phyloP scores from a whole-genome alignment of 2,113 vertebrate genomes.

The Onychorhynchus coronatus region DNA sequence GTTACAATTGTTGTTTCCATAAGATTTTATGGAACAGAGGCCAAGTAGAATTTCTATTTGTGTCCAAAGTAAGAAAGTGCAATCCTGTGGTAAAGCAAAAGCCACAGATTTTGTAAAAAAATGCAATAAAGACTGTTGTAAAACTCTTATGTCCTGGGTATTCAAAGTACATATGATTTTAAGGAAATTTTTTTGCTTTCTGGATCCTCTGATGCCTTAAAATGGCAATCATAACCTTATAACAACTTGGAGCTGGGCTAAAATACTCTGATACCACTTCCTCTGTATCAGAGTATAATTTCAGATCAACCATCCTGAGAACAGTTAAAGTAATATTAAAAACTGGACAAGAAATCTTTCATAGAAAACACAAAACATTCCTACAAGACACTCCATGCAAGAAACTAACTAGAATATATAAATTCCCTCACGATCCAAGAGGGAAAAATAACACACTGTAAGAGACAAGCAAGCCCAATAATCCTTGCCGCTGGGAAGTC shows the following conservation, averaged over 20 bases:
- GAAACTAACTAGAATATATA: neutral
- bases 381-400: neutral
- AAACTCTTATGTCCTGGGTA: neutral
- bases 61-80: neutral
- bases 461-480: neutral
- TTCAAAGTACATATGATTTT: neutral
- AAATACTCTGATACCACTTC: neutral
- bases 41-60: neutral
- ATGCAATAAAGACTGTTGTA: neutral
- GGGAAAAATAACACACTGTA: rapidly evolving
- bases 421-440: neutral
- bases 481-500: neutral
- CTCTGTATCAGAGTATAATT: neutral
- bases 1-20: neutral
- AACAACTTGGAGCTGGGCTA: neutral
- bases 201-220: neutral
- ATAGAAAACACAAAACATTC: neutral
- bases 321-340: neutral
- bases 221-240: neutral
- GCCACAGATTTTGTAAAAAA: neutral
- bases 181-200: neutral
- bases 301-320: neutral
- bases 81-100: neutral
- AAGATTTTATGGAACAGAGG: neutral
- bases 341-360: neutral